A percentile compares a stretch with the other conserved stretches of the same genome.
These are phyloP conservation scores for Conus ventricosus DNA, from an alignment of 1,140 invertebrate genomes.

Conservation along the genomic window DNA sequence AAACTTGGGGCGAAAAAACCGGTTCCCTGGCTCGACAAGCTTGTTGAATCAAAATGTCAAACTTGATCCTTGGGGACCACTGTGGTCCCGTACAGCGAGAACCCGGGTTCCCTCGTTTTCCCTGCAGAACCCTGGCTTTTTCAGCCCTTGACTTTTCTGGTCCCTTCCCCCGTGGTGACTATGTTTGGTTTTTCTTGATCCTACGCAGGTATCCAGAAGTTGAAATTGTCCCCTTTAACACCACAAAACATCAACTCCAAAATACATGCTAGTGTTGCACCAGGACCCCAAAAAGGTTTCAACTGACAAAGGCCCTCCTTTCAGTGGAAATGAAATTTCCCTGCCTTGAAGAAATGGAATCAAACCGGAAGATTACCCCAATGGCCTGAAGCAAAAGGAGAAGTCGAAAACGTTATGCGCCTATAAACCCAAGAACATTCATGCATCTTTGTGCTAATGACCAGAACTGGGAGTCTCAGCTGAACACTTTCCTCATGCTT, in stretches of 20 bases:
- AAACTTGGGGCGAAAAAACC: slow-evolving; percentile 61
- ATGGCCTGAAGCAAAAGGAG: no score
- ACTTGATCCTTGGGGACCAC: slow-evolving; percentile 47
- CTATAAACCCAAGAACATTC: no score
- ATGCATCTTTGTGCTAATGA: slow-evolving; percentile 71
- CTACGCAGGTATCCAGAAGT: no score
- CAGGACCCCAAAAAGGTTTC: slow-evolving; percentile 31
- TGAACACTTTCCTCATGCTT: no score
- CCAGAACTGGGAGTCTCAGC: no score
- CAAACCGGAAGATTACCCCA: no score
- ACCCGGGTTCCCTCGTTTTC: slow-evolving; percentile 52
- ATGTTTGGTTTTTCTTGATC: slow-evolving; percentile 48
- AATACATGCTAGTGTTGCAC: slow-evolving; percentile 47
- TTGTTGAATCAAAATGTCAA: slow-evolving; percentile 54
- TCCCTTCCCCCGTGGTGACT: slow-evolving; percentile 53
- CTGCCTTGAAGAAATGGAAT: no score
- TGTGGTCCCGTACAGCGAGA: slow-evolving; percentile 38
- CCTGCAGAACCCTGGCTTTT: slow-evolving; percentile 51
- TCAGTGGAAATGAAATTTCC: neutral
- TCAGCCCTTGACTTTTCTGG: slow-evolving; percentile 53
- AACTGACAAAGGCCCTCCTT: slow-evolving; percentile 52
- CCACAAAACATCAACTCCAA: slow-evolving; percentile 34
- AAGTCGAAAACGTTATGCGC: no score
- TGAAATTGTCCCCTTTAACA: slow-evolving; percentile 45
- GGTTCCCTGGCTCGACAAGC: slow-evolving; percentile 64